Evolutionary conservation across 2,113 vertebrate species (phyloP).

Genomic region (Neopipo cinnamomea): DNA sequence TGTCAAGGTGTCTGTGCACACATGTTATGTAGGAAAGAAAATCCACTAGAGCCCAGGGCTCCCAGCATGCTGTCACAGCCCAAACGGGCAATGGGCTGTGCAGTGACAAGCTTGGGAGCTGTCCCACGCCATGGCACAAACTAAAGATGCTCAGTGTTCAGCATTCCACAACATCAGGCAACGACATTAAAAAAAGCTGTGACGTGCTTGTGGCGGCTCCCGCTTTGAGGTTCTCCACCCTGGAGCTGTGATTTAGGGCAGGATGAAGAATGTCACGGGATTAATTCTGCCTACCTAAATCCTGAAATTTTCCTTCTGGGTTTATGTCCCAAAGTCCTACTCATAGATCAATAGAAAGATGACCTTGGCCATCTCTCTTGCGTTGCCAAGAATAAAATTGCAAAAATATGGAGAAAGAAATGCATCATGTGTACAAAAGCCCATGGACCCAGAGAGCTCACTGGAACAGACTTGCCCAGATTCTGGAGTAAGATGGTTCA

Average conservation of each 20-base stretch:
- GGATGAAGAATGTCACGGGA: not conserved
- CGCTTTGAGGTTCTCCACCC: not conserved
- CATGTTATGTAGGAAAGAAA: not conserved
- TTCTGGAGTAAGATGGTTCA: not conserved
- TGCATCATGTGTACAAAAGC: not conserved
- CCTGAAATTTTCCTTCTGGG: not conserved
- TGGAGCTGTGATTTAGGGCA: not conserved
- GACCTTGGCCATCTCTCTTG: not conserved
- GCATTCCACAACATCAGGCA: not conserved
- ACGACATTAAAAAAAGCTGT: not conserved
- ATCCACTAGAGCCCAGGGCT: not conserved
- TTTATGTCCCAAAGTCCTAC: not conserved
- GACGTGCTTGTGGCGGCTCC: not conserved
- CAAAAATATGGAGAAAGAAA: not conserved
- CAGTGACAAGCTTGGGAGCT: not conserved
- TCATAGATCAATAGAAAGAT: not conserved
- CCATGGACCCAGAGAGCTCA: not conserved
- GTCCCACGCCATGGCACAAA: rapidly evolving
- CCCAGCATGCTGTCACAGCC: no score
- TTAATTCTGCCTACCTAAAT: slow-evolving; percentile 1
- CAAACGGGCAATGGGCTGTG: rapidly evolving
- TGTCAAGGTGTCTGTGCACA: rapidly evolving
- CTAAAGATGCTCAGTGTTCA: rapidly evolving
- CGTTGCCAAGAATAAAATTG: not conserved
- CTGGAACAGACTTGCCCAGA: not conserved